Evolutionary conservation across 2,113 vertebrate species (phyloP).

Genomic region (Leptodactylus fuscus): DNA sequence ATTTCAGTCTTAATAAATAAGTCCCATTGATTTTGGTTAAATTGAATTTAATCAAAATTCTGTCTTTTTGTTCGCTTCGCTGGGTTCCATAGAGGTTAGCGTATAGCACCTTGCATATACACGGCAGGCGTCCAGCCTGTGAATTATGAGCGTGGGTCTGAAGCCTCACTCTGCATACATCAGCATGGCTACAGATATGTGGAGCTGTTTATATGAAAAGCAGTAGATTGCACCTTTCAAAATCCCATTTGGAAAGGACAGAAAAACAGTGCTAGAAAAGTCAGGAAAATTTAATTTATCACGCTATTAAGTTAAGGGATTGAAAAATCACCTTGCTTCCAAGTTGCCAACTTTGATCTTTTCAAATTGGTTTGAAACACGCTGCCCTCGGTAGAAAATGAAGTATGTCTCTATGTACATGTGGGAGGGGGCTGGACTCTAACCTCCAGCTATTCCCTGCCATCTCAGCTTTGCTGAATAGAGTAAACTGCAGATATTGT

Average conservation of each 20-base stretch:
- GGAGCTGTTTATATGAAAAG: conserved; percentile 67
- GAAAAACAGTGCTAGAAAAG: conserved; percentile 58
- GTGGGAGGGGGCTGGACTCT: conserved; percentile 23
- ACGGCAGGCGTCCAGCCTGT: neutral
- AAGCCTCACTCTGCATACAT: conserved; percentile 61
- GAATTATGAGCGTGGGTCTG: conserved; percentile 56
- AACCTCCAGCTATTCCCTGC: conserved; percentile 43
- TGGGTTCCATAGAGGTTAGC: neutral
- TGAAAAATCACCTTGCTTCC: conserved; percentile 65
- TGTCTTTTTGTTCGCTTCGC: conserved; percentile 1
- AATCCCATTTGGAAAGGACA: conserved; percentile 62
- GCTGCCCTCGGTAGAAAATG: conserved; percentile 59
- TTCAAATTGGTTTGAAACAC: conserved; percentile 65
- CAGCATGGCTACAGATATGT: conserved; percentile 56
- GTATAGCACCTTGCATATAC: neutral
- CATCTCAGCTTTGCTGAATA: conserved; percentile 56
- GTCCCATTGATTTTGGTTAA: neutral
- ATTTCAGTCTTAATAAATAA: too few relatives aligned
- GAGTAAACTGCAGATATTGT: conserved; percentile 53
- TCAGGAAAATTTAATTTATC: conserved; percentile 58
- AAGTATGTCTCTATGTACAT: conserved; percentile 52
- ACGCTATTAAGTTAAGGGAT: conserved; percentile 64
- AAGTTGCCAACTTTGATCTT: conserved; percentile 67
- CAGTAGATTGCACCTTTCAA: conserved; percentile 64
- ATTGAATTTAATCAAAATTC: neutral